phyloP scores from a whole-genome alignment of 2,888 invertebrate species.

The Syrphus vitripennis region DNA sequence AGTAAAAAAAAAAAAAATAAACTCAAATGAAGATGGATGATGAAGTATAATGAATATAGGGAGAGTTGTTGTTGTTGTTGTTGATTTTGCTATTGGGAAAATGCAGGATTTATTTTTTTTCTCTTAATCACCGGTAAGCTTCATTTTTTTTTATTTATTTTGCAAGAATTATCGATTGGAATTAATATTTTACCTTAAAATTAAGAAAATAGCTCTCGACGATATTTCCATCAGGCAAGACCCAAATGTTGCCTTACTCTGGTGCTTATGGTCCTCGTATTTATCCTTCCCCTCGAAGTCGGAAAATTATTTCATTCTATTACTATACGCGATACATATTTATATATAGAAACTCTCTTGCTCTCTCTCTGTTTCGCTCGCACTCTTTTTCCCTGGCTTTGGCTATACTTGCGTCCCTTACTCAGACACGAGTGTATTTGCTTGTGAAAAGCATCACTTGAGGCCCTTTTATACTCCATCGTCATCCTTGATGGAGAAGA shows the following conservation, averaged over 20 bases:
- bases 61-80: background rate
- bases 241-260: constrained; percentile 40
- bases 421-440: constrained; percentile 60
- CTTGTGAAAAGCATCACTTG: constrained; percentile 63
- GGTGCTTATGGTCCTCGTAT: constrained; percentile 22
- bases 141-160: background rate
- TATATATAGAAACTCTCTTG: background rate
- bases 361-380: background rate
- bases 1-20: background rate
- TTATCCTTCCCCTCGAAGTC: background rate
- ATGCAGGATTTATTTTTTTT: constrained; percentile 21
- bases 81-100: no score
- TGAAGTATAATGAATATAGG: background rate
- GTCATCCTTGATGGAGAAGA: constrained; percentile 19
- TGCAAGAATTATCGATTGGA: constrained; percentile 33
- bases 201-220: constrained; percentile 36
- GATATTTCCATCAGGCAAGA: background rate
- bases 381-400: background rate
- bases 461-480: constrained; percentile 25
- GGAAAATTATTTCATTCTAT: constrained; percentile 40
- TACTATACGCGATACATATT: constrained; percentile 25
- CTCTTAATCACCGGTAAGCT: constrained; percentile 17
- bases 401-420: background rate
- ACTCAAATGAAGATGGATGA: background rate
- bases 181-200: constrained; percentile 49